phyloP scores from a whole-genome alignment of 2,888 invertebrate genomes.

The Cylindroiulus punctatus region DNA sequence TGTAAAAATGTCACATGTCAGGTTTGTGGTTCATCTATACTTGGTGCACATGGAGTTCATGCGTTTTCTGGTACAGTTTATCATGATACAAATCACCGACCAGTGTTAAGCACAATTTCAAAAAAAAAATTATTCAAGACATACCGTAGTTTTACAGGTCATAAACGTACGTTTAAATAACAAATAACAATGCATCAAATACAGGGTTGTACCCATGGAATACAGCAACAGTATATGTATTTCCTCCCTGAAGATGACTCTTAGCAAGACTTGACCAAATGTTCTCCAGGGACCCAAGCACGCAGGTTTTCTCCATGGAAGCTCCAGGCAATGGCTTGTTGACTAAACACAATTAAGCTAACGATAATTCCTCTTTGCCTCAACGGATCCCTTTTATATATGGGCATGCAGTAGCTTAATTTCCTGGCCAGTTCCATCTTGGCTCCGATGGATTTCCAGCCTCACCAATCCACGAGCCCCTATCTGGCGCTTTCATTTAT shows the following conservation, averaged over 20 bases:
- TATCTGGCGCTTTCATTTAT: neutral
- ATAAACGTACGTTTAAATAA: too few relatives aligned
- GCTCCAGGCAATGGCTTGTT: conserved; percentile 42
- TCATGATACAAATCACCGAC: too few relatives aligned
- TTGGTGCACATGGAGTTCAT: too few relatives aligned
- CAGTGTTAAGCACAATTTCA: too few relatives aligned
- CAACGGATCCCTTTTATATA: conserved; percentile 36
- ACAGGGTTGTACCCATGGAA: too few relatives aligned
- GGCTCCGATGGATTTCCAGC: neutral
- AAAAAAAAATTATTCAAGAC: too few relatives aligned
- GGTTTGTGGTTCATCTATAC: too few relatives aligned
- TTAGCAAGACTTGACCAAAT: neutral
- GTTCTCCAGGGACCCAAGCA: neutral
- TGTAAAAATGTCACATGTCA: too few relatives aligned
- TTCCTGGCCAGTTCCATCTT: neutral
- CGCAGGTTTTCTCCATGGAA: neutral
- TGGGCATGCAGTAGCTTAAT: too few relatives aligned
- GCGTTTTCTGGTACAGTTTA: too few relatives aligned
- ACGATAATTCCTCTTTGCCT: conserved; percentile 35
- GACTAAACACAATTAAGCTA: conserved; percentile 47
- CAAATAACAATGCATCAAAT: too few relatives aligned
- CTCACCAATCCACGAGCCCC: neutral
- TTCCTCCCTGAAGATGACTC: neutral
- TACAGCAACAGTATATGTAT: neutral
- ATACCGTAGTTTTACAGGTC: too few relatives aligned